phyloP scores from a whole-genome alignment of 1,140 invertebrate genomes.

The Drosophila nasuta region DNA sequence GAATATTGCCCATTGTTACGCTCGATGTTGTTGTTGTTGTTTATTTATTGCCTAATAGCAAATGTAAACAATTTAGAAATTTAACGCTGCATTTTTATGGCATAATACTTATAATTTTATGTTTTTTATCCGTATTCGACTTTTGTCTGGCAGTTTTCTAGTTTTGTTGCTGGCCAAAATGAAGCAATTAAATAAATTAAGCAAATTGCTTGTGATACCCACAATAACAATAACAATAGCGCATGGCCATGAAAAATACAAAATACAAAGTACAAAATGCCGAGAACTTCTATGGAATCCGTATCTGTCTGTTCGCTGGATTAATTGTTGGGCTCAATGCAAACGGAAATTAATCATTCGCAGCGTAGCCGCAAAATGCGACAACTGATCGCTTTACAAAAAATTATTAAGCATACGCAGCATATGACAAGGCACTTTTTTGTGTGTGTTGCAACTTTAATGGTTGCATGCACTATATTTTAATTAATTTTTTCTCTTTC shows the following conservation, averaged over 20 bases:
- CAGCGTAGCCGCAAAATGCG: conserved; percentile 28
- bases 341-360: conserved; percentile 56
- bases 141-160: conserved; percentile 14
- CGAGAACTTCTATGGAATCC: no score
- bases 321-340: conserved; percentile 39
- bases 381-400: conserved; percentile 4
- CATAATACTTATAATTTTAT: conserved; percentile 29
- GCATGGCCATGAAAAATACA: conserved; percentile 15
- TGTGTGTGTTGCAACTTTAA: conserved; percentile 55
- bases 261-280: conserved; percentile 7
- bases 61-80: conserved; percentile 82
- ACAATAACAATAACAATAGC: not conserved
- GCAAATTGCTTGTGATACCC: conserved; percentile 33
- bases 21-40: conserved; percentile 25
- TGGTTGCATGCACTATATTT: conserved; percentile 72
- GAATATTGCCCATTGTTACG: conserved; percentile 25
- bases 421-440: conserved; percentile 36
- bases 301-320: conserved; percentile 8
- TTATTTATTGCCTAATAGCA: conserved; percentile 68
- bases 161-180: conserved; percentile 23
- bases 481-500: conserved; percentile 64
- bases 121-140: not conserved
- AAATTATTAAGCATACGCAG: conserved; percentile 42
- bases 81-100: conserved; percentile 76
- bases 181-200: conserved; percentile 59